phyloP scores from a whole-genome alignment of 1,140 invertebrate species.

The Formica selysi region DNA sequence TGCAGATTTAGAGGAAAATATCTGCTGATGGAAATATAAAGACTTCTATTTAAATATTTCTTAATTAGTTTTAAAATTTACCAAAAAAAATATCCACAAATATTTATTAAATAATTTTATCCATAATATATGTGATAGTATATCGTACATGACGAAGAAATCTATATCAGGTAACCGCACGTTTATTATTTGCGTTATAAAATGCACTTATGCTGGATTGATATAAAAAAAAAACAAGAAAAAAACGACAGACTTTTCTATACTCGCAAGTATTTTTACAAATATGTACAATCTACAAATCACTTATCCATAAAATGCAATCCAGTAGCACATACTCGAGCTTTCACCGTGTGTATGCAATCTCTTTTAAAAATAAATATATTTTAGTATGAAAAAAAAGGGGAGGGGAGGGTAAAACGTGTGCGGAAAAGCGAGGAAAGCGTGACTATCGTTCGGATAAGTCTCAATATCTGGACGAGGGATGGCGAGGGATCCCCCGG shows the following conservation, averaged over 20 bases:
- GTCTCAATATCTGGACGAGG: constrained; percentile 52
- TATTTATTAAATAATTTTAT: constrained; percentile 1
- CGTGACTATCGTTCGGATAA: constrained; percentile 21
- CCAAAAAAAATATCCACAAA: background rate
- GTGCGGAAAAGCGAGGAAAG: constrained; percentile 6
- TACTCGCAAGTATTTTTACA: background rate
- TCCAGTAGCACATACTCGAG: background rate
- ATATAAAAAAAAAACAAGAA: background rate
- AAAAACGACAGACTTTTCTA: background rate
- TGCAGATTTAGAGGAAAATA: background rate
- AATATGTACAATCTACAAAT: constrained; percentile 12
- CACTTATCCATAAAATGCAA: constrained; percentile 16
- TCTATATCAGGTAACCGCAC: too few species aligned
- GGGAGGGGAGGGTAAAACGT: background rate
- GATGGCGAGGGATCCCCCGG: background rate
- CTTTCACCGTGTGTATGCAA: background rate
- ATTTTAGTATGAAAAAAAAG: background rate
- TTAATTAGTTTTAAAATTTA: background rate
- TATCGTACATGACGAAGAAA: too few species aligned
- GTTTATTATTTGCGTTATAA: background rate
- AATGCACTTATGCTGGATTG: background rate
- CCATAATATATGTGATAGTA: background rate
- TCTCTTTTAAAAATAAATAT: constrained; percentile 37
- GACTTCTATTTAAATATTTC: background rate
- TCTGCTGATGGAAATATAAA: background rate